phyloP scores from a whole-genome alignment of 2,888 invertebrate genomes.

The Caradrina clavipalpis region DNA sequence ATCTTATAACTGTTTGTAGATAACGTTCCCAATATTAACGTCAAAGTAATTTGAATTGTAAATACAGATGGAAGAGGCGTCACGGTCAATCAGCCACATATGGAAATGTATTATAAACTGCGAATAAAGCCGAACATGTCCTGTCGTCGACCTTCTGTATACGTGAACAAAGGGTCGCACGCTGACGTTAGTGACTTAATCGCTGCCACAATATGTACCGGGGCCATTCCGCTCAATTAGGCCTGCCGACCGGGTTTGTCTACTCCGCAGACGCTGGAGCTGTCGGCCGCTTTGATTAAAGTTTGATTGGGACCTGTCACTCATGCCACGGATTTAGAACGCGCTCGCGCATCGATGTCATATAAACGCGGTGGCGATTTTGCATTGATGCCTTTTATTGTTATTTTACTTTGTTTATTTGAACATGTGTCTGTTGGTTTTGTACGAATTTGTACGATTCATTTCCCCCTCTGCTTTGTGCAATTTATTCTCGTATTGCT shows the following conservation, averaged over 20 bases:
- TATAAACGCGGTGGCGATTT: conserved; percentile 65
- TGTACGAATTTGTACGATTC: conserved; percentile 30
- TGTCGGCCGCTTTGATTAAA: conserved; percentile 88
- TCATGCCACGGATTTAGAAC: conserved; percentile 76
- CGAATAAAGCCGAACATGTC: conserved; percentile 45
- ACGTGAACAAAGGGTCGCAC: conserved; percentile 49
- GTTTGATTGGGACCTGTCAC: conserved; percentile 88
- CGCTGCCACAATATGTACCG: conserved; percentile 66
- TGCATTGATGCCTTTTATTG: conserved; percentile 57
- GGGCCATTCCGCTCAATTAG: conserved; percentile 88
- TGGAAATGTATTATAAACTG: conserved; percentile 47
- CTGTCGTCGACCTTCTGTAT: conserved; percentile 51
- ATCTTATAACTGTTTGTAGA: background rate
- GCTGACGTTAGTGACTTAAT: conserved; percentile 71
- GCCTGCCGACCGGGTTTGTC: conserved; percentile 76
- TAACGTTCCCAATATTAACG: background rate
- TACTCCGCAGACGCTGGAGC: conserved; percentile 78
- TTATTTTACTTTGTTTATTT: conserved; percentile 44
- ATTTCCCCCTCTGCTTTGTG: conserved; percentile 29
- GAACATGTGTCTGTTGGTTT: conserved; percentile 32
- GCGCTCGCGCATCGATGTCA: conserved; percentile 75
- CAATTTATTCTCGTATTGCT: conserved; percentile 21
- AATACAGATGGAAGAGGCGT: conserved; percentile 17
- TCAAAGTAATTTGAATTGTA: conserved; percentile 29
- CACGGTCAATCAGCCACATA: conserved; percentile 37